phyloP scores from a whole-genome alignment of 2,113 vertebrate species.

The Bufo bufo region DNA sequence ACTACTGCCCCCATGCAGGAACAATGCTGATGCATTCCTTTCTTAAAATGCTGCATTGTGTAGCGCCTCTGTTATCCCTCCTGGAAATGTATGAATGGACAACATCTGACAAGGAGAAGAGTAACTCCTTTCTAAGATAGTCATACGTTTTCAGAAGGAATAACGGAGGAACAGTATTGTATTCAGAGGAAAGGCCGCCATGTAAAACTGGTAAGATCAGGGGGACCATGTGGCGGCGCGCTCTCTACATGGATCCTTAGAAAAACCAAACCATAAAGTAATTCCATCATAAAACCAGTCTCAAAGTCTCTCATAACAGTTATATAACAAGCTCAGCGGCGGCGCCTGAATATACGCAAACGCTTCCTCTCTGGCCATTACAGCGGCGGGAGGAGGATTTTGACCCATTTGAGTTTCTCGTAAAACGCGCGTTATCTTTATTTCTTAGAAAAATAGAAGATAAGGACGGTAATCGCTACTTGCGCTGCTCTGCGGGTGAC shows the following conservation, averaged over 20 bases:
- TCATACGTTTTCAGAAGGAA: too few species aligned
- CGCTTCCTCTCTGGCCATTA: not conserved
- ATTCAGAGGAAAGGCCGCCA: too few species aligned
- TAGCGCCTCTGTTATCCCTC: too few species aligned
- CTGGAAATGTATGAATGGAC: too few species aligned
- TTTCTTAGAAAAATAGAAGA: slow-evolving; percentile 4
- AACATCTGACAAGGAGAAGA: too few species aligned
- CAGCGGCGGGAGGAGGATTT: slow-evolving; percentile 7
- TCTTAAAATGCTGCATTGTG: too few species aligned
- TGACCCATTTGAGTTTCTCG: not conserved
- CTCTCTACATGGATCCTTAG: not conserved
- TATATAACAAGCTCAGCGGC: not conserved
- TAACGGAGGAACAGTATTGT: too few species aligned
- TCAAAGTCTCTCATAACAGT: not conserved
- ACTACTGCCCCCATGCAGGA: too few species aligned
- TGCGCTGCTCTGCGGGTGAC: not conserved
- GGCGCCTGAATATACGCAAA: not conserved
- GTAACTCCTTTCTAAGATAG: too few species aligned
- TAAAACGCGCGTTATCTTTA: slow-evolving; percentile 23
- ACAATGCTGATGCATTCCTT: too few species aligned
- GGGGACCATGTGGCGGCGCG: too few species aligned
- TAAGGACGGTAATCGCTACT: not conserved
- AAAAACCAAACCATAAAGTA: not conserved
- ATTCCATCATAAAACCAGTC: not conserved
- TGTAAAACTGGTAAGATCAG: too few species aligned